Base-by-base conservation (phyloP, 37 sponge, comb jelly and placozoan genomes). In the Eunapius fragilis region DNA sequence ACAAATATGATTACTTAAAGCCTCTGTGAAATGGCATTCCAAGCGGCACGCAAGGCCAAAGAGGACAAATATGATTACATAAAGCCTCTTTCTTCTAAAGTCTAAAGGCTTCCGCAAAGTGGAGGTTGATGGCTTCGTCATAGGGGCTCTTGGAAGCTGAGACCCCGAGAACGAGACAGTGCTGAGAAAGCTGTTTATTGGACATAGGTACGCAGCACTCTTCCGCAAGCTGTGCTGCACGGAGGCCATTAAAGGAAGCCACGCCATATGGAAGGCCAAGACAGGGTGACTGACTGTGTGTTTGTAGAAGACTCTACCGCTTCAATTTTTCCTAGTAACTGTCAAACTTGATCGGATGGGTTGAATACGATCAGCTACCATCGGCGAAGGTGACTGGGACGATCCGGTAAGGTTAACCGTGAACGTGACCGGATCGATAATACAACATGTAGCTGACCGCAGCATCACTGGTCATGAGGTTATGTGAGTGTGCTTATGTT, bases 151-250 rank as follows among this genome's bases (percentile, higher is more conserved):
- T 10, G 58, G 58, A 17, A 58, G 58, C 58, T 19, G 58, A 19
- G 58, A 58, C 14, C 7, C 58, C 17, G 58, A 58, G 14, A 58
- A 58, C 17, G 58, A 58, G 19, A 58, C 17, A 28, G 3, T 2
- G 82, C 33, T 78, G 12, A 32, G 35, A 12, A 34, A 19, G 2
- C 77, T 72, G 19, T 50, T n/a, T 1, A 77, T 80, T 37, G n/a
- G 34, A 25, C 35, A 10, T 0, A 37, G 31, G 0, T 81, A 38
- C 7, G 86, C 58, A 5, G 19, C 31, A 31, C 67, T 85, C 19
- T 72, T 85, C 34, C n/a, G 79, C n/a, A 25, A 71, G 22, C 37
- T 77, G 4, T 78, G 72, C 79, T 77, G 78, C 78, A 23, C 37
- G 1, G 38, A 73, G 5, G 82, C 72, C 2, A 72, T 81, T 2